A percentile compares a stretch with the other conserved stretches of the same genome.
Evolutionary conservation across 2,113 vertebrate species (phyloP).

Genomic region (Microcebus murinus): DNA sequence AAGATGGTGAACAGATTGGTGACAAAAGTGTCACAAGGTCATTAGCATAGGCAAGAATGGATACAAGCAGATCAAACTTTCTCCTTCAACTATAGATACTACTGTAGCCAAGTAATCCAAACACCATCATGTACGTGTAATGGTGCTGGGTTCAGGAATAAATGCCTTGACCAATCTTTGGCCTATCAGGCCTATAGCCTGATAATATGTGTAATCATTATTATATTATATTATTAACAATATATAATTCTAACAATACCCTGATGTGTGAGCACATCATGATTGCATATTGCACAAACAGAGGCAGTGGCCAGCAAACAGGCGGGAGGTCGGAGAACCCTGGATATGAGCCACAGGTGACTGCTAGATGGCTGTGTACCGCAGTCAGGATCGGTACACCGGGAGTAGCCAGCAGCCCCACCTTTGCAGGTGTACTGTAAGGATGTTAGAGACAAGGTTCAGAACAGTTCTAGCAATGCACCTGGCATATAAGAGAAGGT

Average conservation of each 20-base stretch:
- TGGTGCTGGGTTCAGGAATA: background rate
- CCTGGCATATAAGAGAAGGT: background rate
- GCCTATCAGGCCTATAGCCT: background rate
- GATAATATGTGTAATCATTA: background rate
- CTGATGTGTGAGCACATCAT: background rate
- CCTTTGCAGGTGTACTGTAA: background rate
- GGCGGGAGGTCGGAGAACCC: background rate
- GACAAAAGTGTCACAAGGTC: background rate
- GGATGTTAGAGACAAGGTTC: background rate
- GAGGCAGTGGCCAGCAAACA: background rate
- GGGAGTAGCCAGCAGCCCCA: background rate
- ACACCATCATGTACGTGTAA: too few species aligned
- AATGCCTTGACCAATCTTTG: background rate
- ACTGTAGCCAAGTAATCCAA: too few species aligned
- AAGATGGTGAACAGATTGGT: background rate
- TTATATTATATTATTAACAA: background rate
- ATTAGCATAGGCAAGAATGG: background rate
- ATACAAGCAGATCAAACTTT: background rate
- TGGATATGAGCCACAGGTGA: background rate
- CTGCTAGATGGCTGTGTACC: background rate
- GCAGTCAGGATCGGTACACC: accelerated
- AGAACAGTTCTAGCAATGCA: background rate
- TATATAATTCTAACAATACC: background rate
- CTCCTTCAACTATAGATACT: background rate
- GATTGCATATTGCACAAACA: background rate